Percentiles rank a stretch among this genome's conserved stretches.
phyloP scores from a whole-genome alignment of 2,888 invertebrate genomes.

The Caenorhabditis sp. region DNA sequence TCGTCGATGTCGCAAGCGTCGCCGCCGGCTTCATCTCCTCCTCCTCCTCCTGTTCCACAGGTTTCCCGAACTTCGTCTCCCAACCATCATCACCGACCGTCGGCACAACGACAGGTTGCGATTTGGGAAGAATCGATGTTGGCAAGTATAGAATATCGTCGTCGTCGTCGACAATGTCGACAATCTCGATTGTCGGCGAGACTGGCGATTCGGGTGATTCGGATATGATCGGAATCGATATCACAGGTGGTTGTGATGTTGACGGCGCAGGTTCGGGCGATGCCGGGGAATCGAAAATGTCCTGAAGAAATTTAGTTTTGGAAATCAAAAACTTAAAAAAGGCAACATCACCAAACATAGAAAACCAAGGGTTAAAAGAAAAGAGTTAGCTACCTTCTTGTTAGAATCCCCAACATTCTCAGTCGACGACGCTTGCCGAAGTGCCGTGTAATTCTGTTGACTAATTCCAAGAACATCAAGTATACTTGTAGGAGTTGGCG shows the following conservation, averaged over 20 bases:
- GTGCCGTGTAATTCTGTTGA: too few relatives aligned
- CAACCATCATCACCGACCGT: neutral
- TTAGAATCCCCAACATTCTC: too few relatives aligned
- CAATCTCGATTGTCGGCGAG: too few relatives aligned
- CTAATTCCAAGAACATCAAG: too few relatives aligned
- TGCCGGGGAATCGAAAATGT: neutral
- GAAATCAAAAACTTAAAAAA: too few relatives aligned
- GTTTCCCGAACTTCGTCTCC: neutral
- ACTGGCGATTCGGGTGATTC: neutral
- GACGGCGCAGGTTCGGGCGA: neutral
- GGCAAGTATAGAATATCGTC: neutral
- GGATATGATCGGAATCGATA: neutral
- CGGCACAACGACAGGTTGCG: neutral
- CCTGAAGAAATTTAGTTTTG: too few relatives aligned
- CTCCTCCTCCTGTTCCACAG: neutral
- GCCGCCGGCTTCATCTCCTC: neutral
- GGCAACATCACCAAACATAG: too few relatives aligned
- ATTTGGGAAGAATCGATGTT: neutral
- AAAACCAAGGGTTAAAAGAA: too few relatives aligned
- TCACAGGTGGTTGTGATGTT: neutral
- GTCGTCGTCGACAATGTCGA: too few relatives aligned
- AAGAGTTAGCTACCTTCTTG: too few relatives aligned
- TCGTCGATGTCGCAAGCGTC: too few relatives aligned
- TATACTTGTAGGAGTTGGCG: neutral
- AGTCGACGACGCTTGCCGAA: too few relatives aligned